Evolutionary conservation across 2,797 vertebrate genomes (phyloP).

Genomic region (Pelodytes ibericus): DNA sequence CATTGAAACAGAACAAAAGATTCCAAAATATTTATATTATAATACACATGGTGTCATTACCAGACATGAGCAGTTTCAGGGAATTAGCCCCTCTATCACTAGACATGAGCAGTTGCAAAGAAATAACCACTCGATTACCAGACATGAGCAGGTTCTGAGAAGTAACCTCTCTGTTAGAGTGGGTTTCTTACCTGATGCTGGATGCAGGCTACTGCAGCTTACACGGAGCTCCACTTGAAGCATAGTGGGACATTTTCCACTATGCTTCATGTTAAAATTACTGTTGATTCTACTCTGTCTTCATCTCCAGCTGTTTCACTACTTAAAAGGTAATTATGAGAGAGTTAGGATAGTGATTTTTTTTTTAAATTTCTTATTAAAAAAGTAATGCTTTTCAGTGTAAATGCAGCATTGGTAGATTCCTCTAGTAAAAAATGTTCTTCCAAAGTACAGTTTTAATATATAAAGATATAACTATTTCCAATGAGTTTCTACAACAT

Average conservation of each 20-base stretch:
- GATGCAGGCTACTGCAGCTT: too few relatives aligned
- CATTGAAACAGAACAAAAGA: too few relatives aligned
- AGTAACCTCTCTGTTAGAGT: too few relatives aligned
- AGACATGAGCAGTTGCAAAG: too few relatives aligned
- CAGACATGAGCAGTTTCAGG: too few relatives aligned
- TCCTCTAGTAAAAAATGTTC: slow-evolving; percentile 29
- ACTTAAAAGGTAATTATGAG: slow-evolving; percentile 33
- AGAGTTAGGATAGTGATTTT: neutral
- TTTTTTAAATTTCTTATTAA: slow-evolving; percentile 1
- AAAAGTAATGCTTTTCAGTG: slow-evolving; percentile 23
- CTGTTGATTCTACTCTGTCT: slow-evolving; percentile 12
- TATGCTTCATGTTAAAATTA: slow-evolving; percentile 8
- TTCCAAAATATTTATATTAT: too few relatives aligned
- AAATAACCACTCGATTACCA: too few relatives aligned
- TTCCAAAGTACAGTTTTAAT: slow-evolving; percentile 27
- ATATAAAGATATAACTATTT: slow-evolving; percentile 2
- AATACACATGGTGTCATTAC: too few relatives aligned
- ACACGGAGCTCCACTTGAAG: too few relatives aligned
- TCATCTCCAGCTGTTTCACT: slow-evolving; percentile 22
- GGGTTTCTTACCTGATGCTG: too few relatives aligned
- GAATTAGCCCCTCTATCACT: too few relatives aligned
- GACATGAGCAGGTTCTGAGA: too few relatives aligned
- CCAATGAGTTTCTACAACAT: slow-evolving; percentile 8
- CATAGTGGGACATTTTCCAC: slow-evolving; percentile 19
- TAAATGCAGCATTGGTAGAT: slow-evolving; percentile 18